Conservation (phyloP, 2,888 invertebrate genomes). For the Lepidocyrtinus sp. region DNA sequence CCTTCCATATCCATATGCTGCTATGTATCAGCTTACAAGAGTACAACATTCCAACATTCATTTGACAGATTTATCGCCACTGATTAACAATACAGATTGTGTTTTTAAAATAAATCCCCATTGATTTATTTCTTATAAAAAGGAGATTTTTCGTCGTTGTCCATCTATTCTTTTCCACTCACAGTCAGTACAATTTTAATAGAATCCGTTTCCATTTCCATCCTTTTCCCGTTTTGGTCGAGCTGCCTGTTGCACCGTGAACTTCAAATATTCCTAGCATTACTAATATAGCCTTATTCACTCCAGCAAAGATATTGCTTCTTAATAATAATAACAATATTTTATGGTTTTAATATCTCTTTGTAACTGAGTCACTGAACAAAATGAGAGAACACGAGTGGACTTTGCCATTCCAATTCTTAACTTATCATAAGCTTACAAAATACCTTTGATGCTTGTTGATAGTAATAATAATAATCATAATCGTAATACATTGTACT, state of each 20-base stretch:
- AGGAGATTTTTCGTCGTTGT: slow-evolving; percentile 57
- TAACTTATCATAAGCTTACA: neutral
- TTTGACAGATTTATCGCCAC: slow-evolving; percentile 71
- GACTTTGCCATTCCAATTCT: slow-evolving; percentile 3
- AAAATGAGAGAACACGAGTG: slow-evolving; percentile 2
- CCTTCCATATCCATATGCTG: slow-evolving; percentile 39
- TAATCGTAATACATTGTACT: slow-evolving; percentile 20
- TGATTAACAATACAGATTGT: slow-evolving; percentile 71
- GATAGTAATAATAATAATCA: slow-evolving; percentile 19
- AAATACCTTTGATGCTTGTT: slow-evolving; percentile 14
- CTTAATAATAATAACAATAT: slow-evolving; percentile 29
- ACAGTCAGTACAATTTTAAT: slow-evolving; percentile 14
- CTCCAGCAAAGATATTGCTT: slow-evolving; percentile 1
- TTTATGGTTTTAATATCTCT: slow-evolving; percentile 45
- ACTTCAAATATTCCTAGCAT: neutral
- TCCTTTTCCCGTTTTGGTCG: slow-evolving; percentile 4
- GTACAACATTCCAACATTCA: slow-evolving; percentile 71
- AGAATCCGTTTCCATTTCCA: slow-evolving; percentile 15
- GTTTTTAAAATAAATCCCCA: slow-evolving; percentile 71
- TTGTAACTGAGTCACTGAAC: slow-evolving; percentile 22
- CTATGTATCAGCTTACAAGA: slow-evolving; percentile 70
- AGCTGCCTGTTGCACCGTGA: neutral
- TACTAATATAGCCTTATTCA: slow-evolving; percentile 8
- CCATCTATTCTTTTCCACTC: slow-evolving; percentile 26
- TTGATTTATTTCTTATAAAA: slow-evolving; percentile 71